These are phyloP conservation scores for Lamprologus callipterus DNA, from an alignment of 2,113 vertebrate genomes.

Conservation along the genomic window DNA sequence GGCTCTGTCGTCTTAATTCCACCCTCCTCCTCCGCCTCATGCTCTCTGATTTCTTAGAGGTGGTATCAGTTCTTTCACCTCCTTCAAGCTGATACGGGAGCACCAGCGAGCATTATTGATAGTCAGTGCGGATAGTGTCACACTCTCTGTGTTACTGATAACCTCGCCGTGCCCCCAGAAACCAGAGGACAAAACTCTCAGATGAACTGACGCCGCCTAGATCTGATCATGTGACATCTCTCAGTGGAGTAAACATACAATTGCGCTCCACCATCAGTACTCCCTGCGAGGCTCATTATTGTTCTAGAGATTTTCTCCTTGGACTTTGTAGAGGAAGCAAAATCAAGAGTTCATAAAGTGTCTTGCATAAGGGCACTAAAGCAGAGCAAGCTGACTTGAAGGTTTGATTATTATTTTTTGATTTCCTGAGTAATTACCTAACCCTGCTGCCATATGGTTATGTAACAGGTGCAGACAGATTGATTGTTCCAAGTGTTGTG, in stretches of 20 bases:
- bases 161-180: constrained; percentile 11
- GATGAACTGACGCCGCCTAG: not conserved
- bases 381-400: not conserved
- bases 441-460: not conserved
- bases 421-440: not conserved
- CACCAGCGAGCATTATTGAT: constrained; percentile 9
- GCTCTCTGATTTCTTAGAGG: constrained; percentile 25
- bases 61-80: constrained; percentile 9
- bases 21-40: not conserved
- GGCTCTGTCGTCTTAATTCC: not conserved
- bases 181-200: constrained; percentile 2
- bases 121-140: constrained; percentile 26
- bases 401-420: not conserved
- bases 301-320: not conserved
- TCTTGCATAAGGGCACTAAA: not conserved
- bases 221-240: not conserved
- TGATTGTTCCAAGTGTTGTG: not conserved
- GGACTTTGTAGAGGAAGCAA: not conserved
- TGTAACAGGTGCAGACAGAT: not conserved
- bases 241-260: not conserved
- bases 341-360: not conserved
- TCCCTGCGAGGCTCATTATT: not conserved
- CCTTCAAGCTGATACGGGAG: constrained; percentile 8
- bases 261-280: not conserved
- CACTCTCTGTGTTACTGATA: constrained; percentile 40